Evolutionary conservation across 1,140 invertebrate genomes (phyloP).

Genomic region (Euura saliciscinereae): DNA sequence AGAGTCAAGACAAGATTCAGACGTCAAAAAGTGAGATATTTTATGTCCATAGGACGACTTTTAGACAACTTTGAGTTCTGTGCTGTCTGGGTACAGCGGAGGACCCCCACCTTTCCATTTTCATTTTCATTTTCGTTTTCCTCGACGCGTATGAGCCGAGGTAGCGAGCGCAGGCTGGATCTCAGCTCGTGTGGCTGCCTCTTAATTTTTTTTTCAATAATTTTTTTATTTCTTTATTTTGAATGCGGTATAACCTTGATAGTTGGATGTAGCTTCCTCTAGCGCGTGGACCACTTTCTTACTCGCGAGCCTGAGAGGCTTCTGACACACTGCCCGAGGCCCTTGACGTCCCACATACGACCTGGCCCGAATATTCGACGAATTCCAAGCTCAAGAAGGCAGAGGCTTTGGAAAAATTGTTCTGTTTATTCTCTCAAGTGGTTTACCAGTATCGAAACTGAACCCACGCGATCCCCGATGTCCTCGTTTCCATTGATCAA

Average conservation of each 20-base stretch:
- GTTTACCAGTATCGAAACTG: too few species aligned
- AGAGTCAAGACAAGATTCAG: too few species aligned
- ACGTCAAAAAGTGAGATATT: too few species aligned
- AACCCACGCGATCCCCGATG: too few species aligned
- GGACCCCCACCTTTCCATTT: too few species aligned
- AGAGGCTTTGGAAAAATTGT: too few species aligned
- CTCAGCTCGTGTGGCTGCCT: not conserved
- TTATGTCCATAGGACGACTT: too few species aligned
- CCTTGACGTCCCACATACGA: slow-evolving; percentile 42
- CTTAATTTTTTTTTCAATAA: not conserved
- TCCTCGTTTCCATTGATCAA: too few species aligned
- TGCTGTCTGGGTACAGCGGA: too few species aligned
- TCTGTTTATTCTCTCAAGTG: too few species aligned
- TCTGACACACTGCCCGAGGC: slow-evolving; percentile 48
- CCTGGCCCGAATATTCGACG: slow-evolving; percentile 21
- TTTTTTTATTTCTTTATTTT: slow-evolving; percentile 16
- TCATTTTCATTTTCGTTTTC: not conserved
- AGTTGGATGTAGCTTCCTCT: slow-evolving; percentile 6
- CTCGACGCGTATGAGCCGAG: not conserved
- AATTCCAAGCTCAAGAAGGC: not conserved
- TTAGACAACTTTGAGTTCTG: too few species aligned
- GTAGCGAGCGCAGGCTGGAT: not conserved
- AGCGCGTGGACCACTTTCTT: slow-evolving; percentile 46
- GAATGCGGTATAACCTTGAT: not conserved
- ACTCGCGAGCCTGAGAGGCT: slow-evolving; percentile 20